These are phyloP conservation scores for Panorpa germanica DNA, from an alignment of 2,888 invertebrate species.

Conservation along the genomic window DNA sequence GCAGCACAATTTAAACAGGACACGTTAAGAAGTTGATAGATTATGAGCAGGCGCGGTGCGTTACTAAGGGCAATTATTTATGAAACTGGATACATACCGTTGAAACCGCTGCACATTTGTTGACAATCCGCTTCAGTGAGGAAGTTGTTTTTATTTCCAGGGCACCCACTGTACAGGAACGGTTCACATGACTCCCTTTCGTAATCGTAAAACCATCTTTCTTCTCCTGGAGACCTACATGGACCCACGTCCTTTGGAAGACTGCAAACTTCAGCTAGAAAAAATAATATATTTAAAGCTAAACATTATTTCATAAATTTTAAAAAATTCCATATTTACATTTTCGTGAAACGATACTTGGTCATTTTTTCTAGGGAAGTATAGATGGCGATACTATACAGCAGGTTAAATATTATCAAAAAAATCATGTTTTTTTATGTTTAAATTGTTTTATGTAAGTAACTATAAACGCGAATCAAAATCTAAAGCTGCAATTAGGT, in stretches of 20 bases:
- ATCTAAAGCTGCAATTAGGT: too few species aligned
- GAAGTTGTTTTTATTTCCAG: constrained; percentile 79
- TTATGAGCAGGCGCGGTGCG: too few species aligned
- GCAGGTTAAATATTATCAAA: neutral
- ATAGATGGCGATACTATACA: neutral
- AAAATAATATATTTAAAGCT: too few species aligned
- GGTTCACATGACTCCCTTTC: constrained; percentile 50
- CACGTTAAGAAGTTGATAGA: too few species aligned
- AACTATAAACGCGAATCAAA: too few species aligned
- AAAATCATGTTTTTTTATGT: too few species aligned
- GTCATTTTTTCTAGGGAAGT: too few species aligned
- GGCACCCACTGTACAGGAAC: constrained; percentile 79
- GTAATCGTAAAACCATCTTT: constrained; percentile 72
- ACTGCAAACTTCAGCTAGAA: constrained; percentile 34
- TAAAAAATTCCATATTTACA: neutral
- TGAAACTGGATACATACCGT: constrained; percentile 27
- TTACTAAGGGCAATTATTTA: too few species aligned
- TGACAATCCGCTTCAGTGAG: constrained; percentile 49
- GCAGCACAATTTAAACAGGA: too few species aligned
- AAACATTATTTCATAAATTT: too few species aligned
- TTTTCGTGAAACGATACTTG: too few species aligned
- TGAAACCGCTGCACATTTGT: constrained; percentile 34
- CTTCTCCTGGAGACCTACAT: constrained; percentile 55
- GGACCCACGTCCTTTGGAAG: constrained; percentile 48
- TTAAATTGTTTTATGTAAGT: too few species aligned